phyloP scores from a whole-genome alignment of 2,888 invertebrate genomes.

The Drosophila tripunctata region DNA sequence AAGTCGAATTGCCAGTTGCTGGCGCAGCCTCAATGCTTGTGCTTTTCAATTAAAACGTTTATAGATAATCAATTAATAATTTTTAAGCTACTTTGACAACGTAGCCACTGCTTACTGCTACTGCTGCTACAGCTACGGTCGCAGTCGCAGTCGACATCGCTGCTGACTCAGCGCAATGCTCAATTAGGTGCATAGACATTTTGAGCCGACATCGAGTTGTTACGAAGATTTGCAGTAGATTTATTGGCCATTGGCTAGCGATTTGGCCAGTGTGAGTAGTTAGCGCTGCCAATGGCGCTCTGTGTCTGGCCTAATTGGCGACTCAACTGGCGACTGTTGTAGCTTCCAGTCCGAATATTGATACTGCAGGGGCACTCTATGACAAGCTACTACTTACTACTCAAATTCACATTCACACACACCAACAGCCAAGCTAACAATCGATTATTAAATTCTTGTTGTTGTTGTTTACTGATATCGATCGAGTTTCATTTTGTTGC shows the following conservation, averaged over 20 bases:
- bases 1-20: neutral
- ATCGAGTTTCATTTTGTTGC: slow-evolving; percentile 62
- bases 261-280: slow-evolving; percentile 41
- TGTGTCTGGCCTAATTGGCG: slow-evolving; percentile 74
- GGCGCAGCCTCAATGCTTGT: slow-evolving; percentile 17
- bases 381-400: slow-evolving; percentile 20
- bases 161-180: slow-evolving; percentile 69
- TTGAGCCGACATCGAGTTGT: slow-evolving; percentile 43
- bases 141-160: neutral
- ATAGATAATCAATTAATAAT: slow-evolving; percentile 79
- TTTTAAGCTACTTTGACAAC: slow-evolving; percentile 69
- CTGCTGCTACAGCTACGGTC: slow-evolving; percentile 1
- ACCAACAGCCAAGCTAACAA: slow-evolving; percentile 16
- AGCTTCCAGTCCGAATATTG: slow-evolving; percentile 68
- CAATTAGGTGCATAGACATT: slow-evolving; percentile 79
- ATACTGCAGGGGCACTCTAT: slow-evolving; percentile 42
- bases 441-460: slow-evolving; percentile 29
- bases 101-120: slow-evolving; percentile 6
- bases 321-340: slow-evolving; percentile 24
- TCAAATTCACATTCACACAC: slow-evolving; percentile 11
- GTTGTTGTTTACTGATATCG: slow-evolving; percentile 66
- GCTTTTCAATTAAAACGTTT: slow-evolving; percentile 76
- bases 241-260: slow-evolving; percentile 62
- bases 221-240: slow-evolving; percentile 70
- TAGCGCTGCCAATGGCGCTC: slow-evolving; percentile 25